A percentile compares a stretch with the other conserved stretches of the same genome.
These are phyloP conservation scores for Argopecten irradians DNA, from an alignment of 1,140 invertebrate species.

Conservation along the genomic window DNA sequence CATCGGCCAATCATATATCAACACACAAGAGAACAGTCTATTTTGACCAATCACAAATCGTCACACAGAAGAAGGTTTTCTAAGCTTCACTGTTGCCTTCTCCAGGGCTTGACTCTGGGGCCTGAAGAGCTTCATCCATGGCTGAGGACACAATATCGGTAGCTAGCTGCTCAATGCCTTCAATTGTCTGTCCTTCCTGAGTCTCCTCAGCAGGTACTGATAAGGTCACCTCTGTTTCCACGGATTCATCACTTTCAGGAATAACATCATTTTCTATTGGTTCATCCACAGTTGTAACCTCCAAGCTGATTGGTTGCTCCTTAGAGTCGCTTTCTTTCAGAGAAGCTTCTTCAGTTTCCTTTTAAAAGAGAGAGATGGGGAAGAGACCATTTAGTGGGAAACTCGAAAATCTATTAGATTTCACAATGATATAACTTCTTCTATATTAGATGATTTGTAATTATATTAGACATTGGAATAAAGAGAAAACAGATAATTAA, in stretches of 20 bases:
- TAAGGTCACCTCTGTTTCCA: neutral
- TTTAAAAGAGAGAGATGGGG: neutral
- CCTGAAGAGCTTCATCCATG: conserved; percentile 19
- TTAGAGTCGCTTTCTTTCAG: neutral
- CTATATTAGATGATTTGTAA: no score
- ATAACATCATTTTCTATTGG: neutral
- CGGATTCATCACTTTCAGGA: neutral
- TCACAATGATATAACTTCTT: no score
- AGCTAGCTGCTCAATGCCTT: conserved; percentile 22
- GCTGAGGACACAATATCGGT: neutral
- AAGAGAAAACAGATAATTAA: no score
- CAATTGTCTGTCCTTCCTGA: neutral
- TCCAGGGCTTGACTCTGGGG: neutral
- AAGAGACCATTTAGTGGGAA: no score
- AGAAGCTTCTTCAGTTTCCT: neutral
- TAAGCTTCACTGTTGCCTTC: neutral
- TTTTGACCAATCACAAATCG: neutral
- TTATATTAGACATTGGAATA: no score
- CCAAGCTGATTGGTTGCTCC: neutral
- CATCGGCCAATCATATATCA: neutral
- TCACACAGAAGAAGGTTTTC: neutral
- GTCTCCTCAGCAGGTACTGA: neutral
- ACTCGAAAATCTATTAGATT: no score
- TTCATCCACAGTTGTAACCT: neutral
- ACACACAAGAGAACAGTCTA: neutral